Evolutionary conservation across 2,888 invertebrate genomes (phyloP).

Genomic region (Oithona nana): DNA sequence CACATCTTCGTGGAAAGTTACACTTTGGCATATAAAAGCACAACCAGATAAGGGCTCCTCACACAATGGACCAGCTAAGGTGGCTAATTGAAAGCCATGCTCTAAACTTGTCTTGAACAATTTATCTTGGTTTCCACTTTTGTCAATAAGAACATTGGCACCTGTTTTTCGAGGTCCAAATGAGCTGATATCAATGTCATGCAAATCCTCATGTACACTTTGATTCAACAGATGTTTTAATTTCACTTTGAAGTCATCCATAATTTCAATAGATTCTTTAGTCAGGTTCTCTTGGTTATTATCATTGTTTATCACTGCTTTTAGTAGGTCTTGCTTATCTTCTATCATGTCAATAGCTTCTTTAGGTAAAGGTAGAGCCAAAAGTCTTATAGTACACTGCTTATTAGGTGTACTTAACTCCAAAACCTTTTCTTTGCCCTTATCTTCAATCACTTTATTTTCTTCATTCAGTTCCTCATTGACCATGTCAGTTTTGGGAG

Average conservation of each 20-base stretch:
- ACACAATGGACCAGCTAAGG: slow-evolving; percentile 77
- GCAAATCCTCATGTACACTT: neutral
- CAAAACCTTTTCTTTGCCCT: neutral
- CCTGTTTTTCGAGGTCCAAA: neutral
- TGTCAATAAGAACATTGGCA: neutral
- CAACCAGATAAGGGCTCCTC: slow-evolving; percentile 94
- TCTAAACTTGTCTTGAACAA: neutral
- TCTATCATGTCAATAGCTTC: slow-evolving; percentile 43
- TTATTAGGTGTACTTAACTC: slow-evolving; percentile 32
- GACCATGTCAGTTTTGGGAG: slow-evolving; percentile 61
- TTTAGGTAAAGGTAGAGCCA: slow-evolving; percentile 55
- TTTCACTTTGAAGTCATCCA: neutral
- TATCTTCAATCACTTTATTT: slow-evolving; percentile 23
- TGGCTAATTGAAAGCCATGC: slow-evolving; percentile 67
- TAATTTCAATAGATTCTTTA: neutral
- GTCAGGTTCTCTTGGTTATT: neutral
- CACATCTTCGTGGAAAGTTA: slow-evolving; percentile 36
- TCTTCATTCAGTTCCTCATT: slow-evolving; percentile 48
- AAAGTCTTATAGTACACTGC: slow-evolving; percentile 43
- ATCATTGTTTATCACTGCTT: neutral
- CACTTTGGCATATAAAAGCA: slow-evolving; percentile 69
- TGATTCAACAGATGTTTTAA: neutral
- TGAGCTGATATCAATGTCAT: neutral
- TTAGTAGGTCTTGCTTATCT: neutral
- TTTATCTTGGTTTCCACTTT: neutral